phyloP scores from a whole-genome alignment of 2,888 invertebrate species.

The Steinernema carpocapsae region DNA sequence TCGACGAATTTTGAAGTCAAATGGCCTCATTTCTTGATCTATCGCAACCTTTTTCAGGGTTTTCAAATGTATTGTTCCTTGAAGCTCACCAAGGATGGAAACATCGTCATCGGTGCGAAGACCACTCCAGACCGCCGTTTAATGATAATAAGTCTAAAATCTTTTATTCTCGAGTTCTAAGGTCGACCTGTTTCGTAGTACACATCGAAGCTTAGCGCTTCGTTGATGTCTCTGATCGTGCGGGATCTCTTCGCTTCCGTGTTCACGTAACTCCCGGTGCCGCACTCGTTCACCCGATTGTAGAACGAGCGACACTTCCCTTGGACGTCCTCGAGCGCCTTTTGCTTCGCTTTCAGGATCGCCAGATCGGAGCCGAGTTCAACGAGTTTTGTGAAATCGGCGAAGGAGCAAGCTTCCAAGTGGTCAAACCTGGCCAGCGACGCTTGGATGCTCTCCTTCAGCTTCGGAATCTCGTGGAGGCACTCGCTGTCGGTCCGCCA shows the following conservation, averaged over 20 bases:
- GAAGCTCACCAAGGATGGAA: too few relatives aligned
- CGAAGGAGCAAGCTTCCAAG: conserved; percentile 6
- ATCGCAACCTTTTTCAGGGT: too few relatives aligned
- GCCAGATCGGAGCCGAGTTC: conserved; percentile 8
- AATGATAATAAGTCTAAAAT: too few relatives aligned
- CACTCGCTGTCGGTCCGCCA: conserved; percentile 2
- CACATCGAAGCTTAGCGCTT: background rate
- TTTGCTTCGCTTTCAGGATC: background rate
- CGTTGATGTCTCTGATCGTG: conserved; percentile 3
- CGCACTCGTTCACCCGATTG: background rate
- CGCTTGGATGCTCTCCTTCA: background rate
- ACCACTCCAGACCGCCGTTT: too few relatives aligned
- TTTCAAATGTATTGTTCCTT: too few relatives aligned
- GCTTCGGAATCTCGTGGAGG: background rate
- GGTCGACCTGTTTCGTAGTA: conserved; percentile 32
- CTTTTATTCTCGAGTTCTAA: too few relatives aligned
- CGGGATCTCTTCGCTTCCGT: background rate
- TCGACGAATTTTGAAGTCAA: too few relatives aligned
- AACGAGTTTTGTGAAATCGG: conserved; percentile 6
- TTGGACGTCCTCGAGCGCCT: background rate
- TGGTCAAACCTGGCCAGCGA: background rate
- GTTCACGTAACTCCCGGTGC: background rate
- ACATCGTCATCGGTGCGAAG: too few relatives aligned
- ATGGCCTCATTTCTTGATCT: too few relatives aligned
- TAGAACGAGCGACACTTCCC: background rate